These are phyloP conservation scores for Diabrotica virgifera DNA, from an alignment of 1,140 invertebrate genomes.

Conservation along the genomic window DNA sequence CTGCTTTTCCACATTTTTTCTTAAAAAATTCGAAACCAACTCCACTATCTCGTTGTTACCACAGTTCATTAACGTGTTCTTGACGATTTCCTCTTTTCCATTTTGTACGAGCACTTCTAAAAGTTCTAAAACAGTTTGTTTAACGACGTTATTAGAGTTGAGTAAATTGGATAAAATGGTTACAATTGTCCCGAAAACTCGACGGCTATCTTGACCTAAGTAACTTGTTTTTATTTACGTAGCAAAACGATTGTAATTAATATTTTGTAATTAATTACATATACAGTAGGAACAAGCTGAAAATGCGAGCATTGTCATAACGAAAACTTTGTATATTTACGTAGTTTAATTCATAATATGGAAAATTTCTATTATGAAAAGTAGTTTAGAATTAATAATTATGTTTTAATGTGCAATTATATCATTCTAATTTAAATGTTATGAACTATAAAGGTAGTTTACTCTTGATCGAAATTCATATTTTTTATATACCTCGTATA, in stretches of 20 bases:
- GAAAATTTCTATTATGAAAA: too few relatives aligned
- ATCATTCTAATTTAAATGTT: too few relatives aligned
- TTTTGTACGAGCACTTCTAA: not conserved
- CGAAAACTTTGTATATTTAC: too few relatives aligned
- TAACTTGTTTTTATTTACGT: slow-evolving; percentile 6
- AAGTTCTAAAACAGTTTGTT: slow-evolving; percentile 8
- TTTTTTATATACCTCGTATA: too few relatives aligned
- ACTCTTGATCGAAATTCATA: too few relatives aligned
- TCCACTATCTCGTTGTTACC: not conserved
- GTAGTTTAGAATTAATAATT: too few relatives aligned
- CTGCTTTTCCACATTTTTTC: not conserved
- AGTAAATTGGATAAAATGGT: slow-evolving; percentile 1
- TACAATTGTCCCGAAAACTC: not conserved
- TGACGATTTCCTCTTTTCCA: slow-evolving; percentile 10
- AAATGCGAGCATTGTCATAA: too few relatives aligned
- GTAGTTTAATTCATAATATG: too few relatives aligned
- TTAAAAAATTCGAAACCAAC: slow-evolving; percentile 4
- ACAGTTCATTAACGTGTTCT: not conserved
- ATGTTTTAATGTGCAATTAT: too few relatives aligned
- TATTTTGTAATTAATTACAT: too few relatives aligned
- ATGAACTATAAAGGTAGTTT: too few relatives aligned
- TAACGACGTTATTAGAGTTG: slow-evolving; percentile 6
- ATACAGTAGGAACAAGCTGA: too few relatives aligned
- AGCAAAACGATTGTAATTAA: not conserved
- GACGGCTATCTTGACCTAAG: slow-evolving; percentile 4